Percentiles rank a stretch among this genome's conserved stretches.
These are phyloP conservation scores for Apolygus lucorum DNA, from an alignment of 1,140 invertebrate species.

Conservation along the genomic window DNA sequence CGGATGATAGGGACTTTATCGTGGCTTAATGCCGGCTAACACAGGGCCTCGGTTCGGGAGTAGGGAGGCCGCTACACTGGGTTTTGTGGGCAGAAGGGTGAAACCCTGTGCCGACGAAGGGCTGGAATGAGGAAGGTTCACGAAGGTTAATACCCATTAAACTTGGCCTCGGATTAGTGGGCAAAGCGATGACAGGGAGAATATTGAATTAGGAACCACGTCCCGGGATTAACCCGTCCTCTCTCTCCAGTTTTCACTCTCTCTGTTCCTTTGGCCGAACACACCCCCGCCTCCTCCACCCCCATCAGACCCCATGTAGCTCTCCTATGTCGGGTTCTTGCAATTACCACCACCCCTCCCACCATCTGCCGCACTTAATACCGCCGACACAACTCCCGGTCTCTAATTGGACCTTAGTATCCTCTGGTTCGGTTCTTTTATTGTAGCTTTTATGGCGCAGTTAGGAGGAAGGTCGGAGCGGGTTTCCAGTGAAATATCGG, in stretches of 20 bases:
- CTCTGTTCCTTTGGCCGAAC: not conserved
- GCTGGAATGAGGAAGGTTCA: not conserved
- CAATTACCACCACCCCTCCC: conserved; percentile 4
- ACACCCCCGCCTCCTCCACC: not conserved
- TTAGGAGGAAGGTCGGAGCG: not conserved
- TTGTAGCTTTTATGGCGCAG: conserved; percentile 14
- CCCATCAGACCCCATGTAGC: not conserved
- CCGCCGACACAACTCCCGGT: conserved; percentile 13
- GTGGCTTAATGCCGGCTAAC: not conserved
- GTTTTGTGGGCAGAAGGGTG: not conserved
- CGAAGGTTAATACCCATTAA: conserved; percentile 15
- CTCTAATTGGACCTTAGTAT: conserved; percentile 15
- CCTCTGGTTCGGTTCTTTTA: conserved; percentile 10
- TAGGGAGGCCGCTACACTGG: not conserved
- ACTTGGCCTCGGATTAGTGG: conserved; percentile 12
- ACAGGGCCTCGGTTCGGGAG: too few species aligned
- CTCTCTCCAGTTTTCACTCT: not conserved
- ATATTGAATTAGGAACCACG: conserved; percentile 15
- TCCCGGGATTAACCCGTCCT: conserved; percentile 8
- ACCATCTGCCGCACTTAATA: conserved; percentile 6
- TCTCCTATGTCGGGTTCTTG: not conserved
- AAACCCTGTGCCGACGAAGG: not conserved
- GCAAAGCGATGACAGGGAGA: conserved; percentile 16
- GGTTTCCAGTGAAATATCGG: conserved; percentile 9
- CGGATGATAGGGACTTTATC: not conserved